A percentile compares a stretch with the other conserved stretches of the same genome.
These are phyloP conservation scores for Alaudala cheleensis DNA, from an alignment of 2,113 vertebrate genomes.

Conservation along the genomic window DNA sequence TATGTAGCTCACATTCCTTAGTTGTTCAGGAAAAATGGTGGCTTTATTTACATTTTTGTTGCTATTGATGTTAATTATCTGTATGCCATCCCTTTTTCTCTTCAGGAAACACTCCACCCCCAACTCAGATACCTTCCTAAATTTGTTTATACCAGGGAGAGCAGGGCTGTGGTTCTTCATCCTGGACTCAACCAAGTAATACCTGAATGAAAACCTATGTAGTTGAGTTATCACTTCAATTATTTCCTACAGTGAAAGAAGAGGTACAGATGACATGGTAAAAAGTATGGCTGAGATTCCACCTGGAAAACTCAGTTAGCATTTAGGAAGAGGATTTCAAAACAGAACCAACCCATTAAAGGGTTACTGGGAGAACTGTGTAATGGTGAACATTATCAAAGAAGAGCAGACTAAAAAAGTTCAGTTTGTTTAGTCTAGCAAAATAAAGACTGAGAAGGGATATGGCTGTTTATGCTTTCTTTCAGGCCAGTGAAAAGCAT, in stretches of 20 bases:
- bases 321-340: background rate
- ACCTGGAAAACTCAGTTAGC: background rate
- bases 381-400: background rate
- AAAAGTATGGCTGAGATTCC: background rate
- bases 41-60: background rate
- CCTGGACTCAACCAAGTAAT: background rate
- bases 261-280: background rate
- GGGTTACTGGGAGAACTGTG: background rate
- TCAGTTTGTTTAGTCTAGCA: slow-evolving; percentile 52
- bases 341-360: background rate
- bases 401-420: background rate
- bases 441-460: slow-evolving; percentile 4
- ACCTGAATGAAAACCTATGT: rapidly evolving
- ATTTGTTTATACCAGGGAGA: background rate
- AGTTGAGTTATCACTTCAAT: background rate
- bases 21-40: background rate
- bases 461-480: slow-evolving; percentile 41
- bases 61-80: background rate
- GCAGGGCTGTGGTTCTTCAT: background rate
- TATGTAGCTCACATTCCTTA: background rate
- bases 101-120: background rate
- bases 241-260: background rate
- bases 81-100: background rate
- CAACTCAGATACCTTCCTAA: background rate
- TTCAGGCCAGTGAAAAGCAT: slow-evolving; percentile 9